Base-by-base conservation (phyloP, 2,113 vertebrate species). In the Larimichthys polyactis region DNA sequence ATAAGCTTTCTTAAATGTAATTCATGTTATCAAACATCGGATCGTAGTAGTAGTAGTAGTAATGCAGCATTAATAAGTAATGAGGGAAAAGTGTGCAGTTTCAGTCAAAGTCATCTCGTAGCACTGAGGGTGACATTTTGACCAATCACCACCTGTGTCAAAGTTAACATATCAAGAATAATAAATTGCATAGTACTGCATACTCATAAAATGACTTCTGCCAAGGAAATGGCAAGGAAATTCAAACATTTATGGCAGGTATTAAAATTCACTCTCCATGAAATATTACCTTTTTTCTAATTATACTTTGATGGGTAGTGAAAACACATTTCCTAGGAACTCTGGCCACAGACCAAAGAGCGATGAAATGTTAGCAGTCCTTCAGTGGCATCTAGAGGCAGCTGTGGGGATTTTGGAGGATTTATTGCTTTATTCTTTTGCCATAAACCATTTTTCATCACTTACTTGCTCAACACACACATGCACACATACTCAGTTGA, bases 311-410 rank as follows among this genome's bases (percentile, higher is more conserved):
- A 71, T 69, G 17, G 59, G 3, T 8, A 14, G 19, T 81, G 44
- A 85, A 75, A 46, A 71, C 20, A 54, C 22, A 48, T 60, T 55
- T 6, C 19, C 1, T 10, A n/a, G 57, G 3, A 67, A 32, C 43
- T 76, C 54, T 44, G 57, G 20, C 54, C 74, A 43, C 44, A 79
- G 68, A 70, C 5, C 64, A 82, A n/a, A 74, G 15, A 79, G 40
- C 1, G 10, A 66, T 60, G 16, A 72, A 75, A 78, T 11, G 36
- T 69, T 57, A 62, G 57, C 36, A 80, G 84, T 77, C 67, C 79
- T 86, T 86, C 27, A 90, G 88, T 89, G 89, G 60, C 93, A 92
- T 84, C 93, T 93, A 92, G 85, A 90, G 93, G 90, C 84, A 78
- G 57, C 27, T 82, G 48, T 68, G 12, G 67, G 75, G 32, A 91